Percentiles rank a stretch among this genome's conserved stretches.
These are phyloP conservation scores for Ptilorrhoa leucosticta DNA, from an alignment of 2,113 vertebrate species.

Conservation along the genomic window DNA sequence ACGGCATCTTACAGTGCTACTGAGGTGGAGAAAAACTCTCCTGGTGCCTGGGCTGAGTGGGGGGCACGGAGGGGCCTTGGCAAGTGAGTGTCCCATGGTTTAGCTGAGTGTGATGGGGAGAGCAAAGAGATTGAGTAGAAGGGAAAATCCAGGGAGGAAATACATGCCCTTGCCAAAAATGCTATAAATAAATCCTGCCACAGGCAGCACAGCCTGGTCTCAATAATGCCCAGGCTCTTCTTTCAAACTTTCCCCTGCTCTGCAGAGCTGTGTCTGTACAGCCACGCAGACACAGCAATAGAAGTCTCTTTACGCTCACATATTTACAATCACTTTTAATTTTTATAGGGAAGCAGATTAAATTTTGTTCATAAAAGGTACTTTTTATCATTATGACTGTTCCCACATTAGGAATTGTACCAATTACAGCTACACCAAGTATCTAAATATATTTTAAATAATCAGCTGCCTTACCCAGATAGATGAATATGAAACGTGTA, in stretches of 20 bases:
- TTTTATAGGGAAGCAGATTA: background rate
- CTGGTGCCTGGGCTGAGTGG: background rate
- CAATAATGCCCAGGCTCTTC: background rate
- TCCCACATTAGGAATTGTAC: background rate
- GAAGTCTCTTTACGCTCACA: background rate
- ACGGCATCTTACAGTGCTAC: rapidly evolving
- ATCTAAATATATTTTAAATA: background rate
- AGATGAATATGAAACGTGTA: background rate
- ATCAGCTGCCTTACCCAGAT: background rate
- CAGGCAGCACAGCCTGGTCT: background rate
- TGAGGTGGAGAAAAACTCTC: background rate
- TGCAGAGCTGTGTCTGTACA: background rate
- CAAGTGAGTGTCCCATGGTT: rapidly evolving
- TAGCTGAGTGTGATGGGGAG: rapidly evolving
- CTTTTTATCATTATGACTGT: background rate
- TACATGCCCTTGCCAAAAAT: background rate
- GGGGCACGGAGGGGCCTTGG: background rate
- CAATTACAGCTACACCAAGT: background rate
- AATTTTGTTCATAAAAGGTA: background rate
- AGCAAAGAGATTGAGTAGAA: background rate
- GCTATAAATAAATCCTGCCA: background rate
- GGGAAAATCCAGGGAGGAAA: background rate
- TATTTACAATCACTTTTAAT: background rate
- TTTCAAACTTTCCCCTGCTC: background rate
- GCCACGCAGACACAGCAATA: background rate